Base-by-base conservation (phyloP, 2,113 vertebrate species). In the Vombatus ursinus region DNA sequence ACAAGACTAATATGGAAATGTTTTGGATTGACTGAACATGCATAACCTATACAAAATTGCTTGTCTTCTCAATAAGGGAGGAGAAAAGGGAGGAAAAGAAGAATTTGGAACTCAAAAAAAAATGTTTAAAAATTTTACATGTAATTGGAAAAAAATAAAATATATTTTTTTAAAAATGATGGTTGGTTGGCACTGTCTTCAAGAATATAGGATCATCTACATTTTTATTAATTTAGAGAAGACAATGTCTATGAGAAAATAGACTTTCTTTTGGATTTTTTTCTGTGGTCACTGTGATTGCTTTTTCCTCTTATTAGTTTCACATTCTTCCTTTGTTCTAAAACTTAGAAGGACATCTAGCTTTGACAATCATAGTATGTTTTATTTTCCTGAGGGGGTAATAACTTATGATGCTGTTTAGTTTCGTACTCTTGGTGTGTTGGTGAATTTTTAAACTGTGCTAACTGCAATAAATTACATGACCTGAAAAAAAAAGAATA, bases 391-490 rank as follows among this genome's bases (percentile, higher is more conserved):
- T 99, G 99, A 99, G 99, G 99, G 99, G 99, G 99, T 99, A 99
- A 99, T 99, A 99, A 99, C 99, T 99, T 99, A 99, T 99, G 99
- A 99, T 99, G 99, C 99, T 99, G 99, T 99, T 99, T 99, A 99
- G 99, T 99, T 99, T 99, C 99, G 99, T 99, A 99, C 99, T 99
- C 99, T 99, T 99, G 99, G 99, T 99, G 99, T 99, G 99, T 99
- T 99, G 99, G 99, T 99, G 99, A 99, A 99, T 99, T 99, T 99
- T 99, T 99, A 99, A 99, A 99, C 99, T 99, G 99, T 99, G 99
- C 99, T 99, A 99, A 99, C 99, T 99, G 99, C 99, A 99, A 99
- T 99, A 99, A 99, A 99, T 99, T 99, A 99, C 99, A 99, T 99
- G 99, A 99, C 99, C 99, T 98, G 98, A 98, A 49, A 49, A 49